phyloP scores from a whole-genome alignment of 2,888 invertebrate species.

The Sphecodes monilicornis region DNA sequence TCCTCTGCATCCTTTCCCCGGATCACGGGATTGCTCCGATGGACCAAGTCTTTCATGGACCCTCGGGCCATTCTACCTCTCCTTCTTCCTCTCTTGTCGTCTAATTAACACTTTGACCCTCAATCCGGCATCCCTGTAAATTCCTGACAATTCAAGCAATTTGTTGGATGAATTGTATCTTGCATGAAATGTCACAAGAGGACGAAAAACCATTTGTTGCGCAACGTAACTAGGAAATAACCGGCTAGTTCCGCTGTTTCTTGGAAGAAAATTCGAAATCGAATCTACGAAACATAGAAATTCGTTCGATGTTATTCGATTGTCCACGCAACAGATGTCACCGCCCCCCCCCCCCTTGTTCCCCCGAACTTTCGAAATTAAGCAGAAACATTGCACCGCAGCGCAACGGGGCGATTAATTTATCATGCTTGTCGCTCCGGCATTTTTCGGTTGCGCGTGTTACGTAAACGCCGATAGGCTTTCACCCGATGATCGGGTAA shows the following conservation, averaged over 20 bases:
- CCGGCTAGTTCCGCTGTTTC: background rate
- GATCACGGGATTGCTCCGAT: background rate
- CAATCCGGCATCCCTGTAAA: too few relatives aligned
- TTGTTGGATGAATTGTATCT: too few relatives aligned
- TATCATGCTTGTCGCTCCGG: slow-evolving; percentile 1
- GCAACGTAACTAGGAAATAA: too few relatives aligned
- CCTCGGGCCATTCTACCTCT: background rate
- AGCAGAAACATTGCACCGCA: background rate
- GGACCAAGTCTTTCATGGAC: background rate
- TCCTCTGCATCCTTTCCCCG: background rate
- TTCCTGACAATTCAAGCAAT: too few relatives aligned
- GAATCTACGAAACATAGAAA: background rate
- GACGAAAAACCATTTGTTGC: too few relatives aligned
- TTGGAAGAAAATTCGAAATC: background rate
- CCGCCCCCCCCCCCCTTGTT: background rate
- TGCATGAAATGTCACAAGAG: too few relatives aligned
- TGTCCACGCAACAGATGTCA: background rate
- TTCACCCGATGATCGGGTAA: background rate
- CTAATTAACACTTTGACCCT: background rate
- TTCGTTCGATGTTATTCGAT: background rate
- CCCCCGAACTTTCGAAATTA: slow-evolving; percentile 5
- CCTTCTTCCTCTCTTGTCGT: background rate
- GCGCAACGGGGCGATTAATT: background rate
- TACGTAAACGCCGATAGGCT: slow-evolving; percentile 2
- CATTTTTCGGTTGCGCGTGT: background rate